Conservation (phyloP, 2,797 vertebrate species). For the Notoglanidium macrostoma region DNA sequence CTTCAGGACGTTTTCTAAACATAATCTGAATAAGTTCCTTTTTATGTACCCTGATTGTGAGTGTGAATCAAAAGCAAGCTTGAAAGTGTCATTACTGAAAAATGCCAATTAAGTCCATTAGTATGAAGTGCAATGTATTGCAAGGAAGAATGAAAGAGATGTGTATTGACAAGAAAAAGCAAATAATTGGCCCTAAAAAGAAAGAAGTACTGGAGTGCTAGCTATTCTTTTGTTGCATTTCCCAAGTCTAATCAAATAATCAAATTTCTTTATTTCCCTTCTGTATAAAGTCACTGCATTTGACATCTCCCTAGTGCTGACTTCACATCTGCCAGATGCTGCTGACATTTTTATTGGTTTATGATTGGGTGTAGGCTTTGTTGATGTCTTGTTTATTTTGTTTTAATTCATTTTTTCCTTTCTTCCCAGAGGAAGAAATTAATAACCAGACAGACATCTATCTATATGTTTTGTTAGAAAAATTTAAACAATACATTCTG, state of each 20-base stretch:
- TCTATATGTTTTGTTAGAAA: not conserved
- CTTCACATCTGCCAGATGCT: constrained; percentile 19
- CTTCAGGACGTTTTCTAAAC: not conserved
- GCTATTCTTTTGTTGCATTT: constrained; percentile 13
- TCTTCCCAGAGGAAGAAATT: constrained; percentile 32
- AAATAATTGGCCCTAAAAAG: constrained; percentile 21
- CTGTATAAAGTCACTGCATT: constrained; percentile 41
- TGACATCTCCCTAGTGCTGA: constrained; percentile 31
- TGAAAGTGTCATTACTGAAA: not conserved
- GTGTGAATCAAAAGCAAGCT: not conserved
- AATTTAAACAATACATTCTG: not conserved
- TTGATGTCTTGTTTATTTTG: constrained; percentile 44
- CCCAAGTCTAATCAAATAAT: constrained; percentile 43
- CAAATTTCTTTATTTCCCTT: constrained; percentile 46
- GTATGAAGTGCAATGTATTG: constrained; percentile 10
- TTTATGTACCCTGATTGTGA: not conserved
- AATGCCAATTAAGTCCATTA: not conserved
- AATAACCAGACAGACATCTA: constrained; percentile 41
- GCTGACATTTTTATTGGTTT: constrained; percentile 53
- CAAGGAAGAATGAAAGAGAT: constrained; percentile 23
- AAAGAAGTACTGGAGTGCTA: not conserved
- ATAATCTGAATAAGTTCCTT: not conserved
- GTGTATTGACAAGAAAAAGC: constrained; percentile 7
- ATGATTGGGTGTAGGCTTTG: constrained; percentile 46
- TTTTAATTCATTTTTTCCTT: constrained; percentile 37